Percentiles rank a stretch among this genome's conserved stretches.
Conservation (phyloP, 2,113 vertebrate genomes). For the Micronycteris hirsuta region DNA sequence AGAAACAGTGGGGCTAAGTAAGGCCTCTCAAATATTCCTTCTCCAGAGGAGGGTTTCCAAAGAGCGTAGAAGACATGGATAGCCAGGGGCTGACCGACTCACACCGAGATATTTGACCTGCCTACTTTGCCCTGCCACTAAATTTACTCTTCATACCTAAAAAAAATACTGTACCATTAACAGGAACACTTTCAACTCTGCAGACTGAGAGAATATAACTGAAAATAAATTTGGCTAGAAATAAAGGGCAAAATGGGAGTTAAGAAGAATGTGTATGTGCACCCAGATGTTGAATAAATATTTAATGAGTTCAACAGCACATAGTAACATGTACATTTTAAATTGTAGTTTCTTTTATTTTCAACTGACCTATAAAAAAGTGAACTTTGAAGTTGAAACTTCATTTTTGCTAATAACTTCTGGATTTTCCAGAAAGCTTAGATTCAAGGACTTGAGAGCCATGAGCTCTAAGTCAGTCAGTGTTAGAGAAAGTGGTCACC, state of each 20-base stretch:
- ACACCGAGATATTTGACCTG: not conserved
- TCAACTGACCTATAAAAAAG: conserved; percentile 15
- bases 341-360: not conserved
- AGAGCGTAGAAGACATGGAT: not conserved
- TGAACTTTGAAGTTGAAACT: conserved; percentile 64
- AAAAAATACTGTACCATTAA: not conserved
- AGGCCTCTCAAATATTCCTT: not conserved
- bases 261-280: not conserved
- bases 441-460: conserved; percentile 44
- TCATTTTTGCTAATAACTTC: conserved; percentile 42
- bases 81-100: not conserved
- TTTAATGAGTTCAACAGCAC: conserved; percentile 2
- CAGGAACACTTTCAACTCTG: not conserved
- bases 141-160: not conserved
- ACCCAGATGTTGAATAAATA: not conserved
- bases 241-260: conserved; percentile 32
- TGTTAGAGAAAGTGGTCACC: conserved; percentile 61
- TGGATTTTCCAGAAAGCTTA: conserved; percentile 57
- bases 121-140: not conserved
- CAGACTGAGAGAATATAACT: not conserved
- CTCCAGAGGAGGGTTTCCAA: not conserved
- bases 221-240: conserved; percentile 41
- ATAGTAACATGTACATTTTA: conserved; percentile 48
- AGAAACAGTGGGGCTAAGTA: not conserved
- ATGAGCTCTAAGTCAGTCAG: conserved; percentile 65